Evolutionary conservation across 2,888 invertebrate species (phyloP).

Genomic region (Empis livida): DNA sequence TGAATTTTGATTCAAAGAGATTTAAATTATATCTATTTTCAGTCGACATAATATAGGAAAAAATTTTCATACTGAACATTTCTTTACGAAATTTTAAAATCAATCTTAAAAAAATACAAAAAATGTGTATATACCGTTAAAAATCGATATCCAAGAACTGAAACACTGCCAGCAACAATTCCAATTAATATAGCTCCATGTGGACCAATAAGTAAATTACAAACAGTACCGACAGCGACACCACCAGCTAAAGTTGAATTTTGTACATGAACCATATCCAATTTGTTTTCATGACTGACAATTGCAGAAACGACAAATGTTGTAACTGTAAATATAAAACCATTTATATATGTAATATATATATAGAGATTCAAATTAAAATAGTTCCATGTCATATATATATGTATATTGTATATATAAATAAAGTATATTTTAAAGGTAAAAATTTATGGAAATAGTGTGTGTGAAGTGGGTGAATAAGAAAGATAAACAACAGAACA

Average conservation of each 20-base stretch:
- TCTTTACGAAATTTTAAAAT: too few relatives aligned
- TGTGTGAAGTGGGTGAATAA: too few relatives aligned
- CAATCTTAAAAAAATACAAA: not conserved
- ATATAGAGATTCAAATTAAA: too few relatives aligned
- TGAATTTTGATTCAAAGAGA: too few relatives aligned
- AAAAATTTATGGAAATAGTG: too few relatives aligned
- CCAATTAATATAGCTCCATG: conserved; percentile 75
- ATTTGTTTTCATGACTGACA: conserved; percentile 57
- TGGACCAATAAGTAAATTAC: conserved; percentile 68
- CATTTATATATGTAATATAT: not conserved
- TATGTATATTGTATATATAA: too few relatives aligned
- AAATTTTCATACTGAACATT: too few relatives aligned
- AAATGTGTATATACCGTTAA: conserved; percentile 47
- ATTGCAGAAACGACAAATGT: conserved; percentile 74
- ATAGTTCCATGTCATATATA: too few relatives aligned
- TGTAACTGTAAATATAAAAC: conserved; percentile 42
- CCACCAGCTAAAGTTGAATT: conserved; percentile 90
- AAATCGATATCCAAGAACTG: conserved; percentile 67
- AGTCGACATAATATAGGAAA: too few relatives aligned
- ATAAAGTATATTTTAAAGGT: too few relatives aligned
- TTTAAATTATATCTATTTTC: too few relatives aligned
- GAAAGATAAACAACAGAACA: too few relatives aligned
- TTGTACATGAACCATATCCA: conserved; percentile 88
- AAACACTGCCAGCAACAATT: conserved; percentile 59
- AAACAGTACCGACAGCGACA: conserved; percentile 79